Evolutionary conservation across 2,113 vertebrate species (phyloP).

Genomic region (Physeter macrocephalus): DNA sequence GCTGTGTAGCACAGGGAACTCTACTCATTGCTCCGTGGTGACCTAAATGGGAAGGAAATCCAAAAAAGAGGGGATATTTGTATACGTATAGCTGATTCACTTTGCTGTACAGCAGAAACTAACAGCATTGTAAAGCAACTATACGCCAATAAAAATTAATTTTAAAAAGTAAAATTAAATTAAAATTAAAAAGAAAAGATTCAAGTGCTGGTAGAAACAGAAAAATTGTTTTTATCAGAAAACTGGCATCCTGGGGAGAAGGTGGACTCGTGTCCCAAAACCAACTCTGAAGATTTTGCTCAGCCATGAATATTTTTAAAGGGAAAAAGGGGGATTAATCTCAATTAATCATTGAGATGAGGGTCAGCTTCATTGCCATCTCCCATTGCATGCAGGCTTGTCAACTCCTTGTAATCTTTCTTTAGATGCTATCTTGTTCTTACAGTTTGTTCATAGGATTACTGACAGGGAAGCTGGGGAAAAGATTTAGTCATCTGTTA

Average conservation of each 20-base stretch:
- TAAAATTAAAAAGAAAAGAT: no score
- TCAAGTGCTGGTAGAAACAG: background rate
- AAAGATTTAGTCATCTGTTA: background rate
- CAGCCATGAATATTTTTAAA: background rate
- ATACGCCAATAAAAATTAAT: no score
- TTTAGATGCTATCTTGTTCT: background rate
- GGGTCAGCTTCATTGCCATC: background rate
- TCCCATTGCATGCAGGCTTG: background rate
- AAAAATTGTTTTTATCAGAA: background rate
- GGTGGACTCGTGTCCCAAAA: background rate
- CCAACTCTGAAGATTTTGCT: background rate
- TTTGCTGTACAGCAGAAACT: no score
- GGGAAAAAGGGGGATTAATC: background rate
- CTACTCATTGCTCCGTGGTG: no score
- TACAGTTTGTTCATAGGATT: background rate
- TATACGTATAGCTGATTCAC: no score
- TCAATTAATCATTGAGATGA: background rate
- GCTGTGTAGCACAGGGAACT: no score
- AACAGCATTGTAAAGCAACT: no score
- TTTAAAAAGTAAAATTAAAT: no score
- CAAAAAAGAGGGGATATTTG: no score
- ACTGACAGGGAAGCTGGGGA: background rate
- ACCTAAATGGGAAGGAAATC: no score
- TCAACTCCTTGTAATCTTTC: background rate
- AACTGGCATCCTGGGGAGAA: background rate